Evolutionary conservation across 1,140 invertebrate species (phyloP).

Genomic region (Arion vulgaris): DNA sequence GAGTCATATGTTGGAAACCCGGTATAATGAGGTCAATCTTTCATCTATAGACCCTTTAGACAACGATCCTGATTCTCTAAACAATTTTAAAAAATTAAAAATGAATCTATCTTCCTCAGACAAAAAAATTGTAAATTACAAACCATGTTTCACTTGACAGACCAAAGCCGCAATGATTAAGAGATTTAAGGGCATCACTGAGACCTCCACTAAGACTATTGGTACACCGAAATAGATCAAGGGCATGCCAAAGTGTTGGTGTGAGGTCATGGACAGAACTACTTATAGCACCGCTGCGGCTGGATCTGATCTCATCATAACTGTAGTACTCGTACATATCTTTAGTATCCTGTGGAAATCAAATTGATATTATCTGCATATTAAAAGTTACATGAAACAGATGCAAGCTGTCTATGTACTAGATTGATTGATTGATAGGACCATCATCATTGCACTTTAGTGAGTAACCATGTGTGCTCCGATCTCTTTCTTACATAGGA

Average conservation of each 20-base stretch:
- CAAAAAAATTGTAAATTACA: constrained; percentile 24
- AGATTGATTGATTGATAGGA: too few relatives aligned
- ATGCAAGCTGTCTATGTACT: too few relatives aligned
- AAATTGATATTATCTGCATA: background rate
- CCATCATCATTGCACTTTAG: too few relatives aligned
- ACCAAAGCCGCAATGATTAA: constrained; percentile 66
- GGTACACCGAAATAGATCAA: constrained; percentile 71
- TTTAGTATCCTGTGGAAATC: constrained; percentile 37
- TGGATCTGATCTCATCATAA: constrained; percentile 43
- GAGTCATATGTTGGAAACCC: too few relatives aligned
- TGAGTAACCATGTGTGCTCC: too few relatives aligned
- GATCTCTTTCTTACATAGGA: too few relatives aligned
- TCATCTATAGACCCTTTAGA: too few relatives aligned
- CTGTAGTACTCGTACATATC: constrained; percentile 40
- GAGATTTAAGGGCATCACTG: constrained; percentile 59
- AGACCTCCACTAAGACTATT: constrained; percentile 61
- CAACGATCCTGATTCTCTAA: too few relatives aligned
- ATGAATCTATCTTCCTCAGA: too few relatives aligned
- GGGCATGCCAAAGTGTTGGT: constrained; percentile 72
- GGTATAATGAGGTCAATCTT: too few relatives aligned
- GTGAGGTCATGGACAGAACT: constrained; percentile 71
- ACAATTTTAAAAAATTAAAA: too few relatives aligned
- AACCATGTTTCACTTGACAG: constrained; percentile 70
- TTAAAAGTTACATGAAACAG: too few relatives aligned
- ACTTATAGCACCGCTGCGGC: constrained; percentile 65